Evolutionary conservation across 2,888 invertebrate species (phyloP).

Genomic region (Drosophila neotestacea): DNA sequence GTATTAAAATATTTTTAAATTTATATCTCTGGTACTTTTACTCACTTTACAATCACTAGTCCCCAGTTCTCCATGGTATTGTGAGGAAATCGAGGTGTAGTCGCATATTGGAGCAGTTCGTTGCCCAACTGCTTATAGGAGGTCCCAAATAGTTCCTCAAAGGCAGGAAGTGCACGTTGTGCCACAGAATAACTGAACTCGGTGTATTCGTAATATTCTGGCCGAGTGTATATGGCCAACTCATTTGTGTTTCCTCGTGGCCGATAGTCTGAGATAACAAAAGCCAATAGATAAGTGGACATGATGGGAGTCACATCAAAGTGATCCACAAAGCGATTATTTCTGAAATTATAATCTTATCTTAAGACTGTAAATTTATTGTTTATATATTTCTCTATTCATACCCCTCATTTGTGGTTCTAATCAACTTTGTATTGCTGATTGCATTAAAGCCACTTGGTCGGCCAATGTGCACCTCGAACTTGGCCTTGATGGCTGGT

Average conservation of each 20-base stretch:
- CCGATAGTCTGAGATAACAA: constrained; percentile 88
- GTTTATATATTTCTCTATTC: not conserved
- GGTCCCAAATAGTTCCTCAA: constrained; percentile 89
- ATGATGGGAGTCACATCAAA: constrained; percentile 87
- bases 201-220: constrained; percentile 88
- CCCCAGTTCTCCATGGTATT: constrained; percentile 97
- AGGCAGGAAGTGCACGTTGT: constrained; percentile 52
- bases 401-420: constrained; percentile 60
- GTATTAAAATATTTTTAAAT: not conserved
- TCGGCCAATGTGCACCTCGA: constrained; percentile 88
- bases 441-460: constrained; percentile 81
- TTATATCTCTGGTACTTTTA: constrained; percentile 57
- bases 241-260: constrained; percentile 54
- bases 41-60: constrained; percentile 91
- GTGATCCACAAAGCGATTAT: constrained; percentile 66
- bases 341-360: constrained; percentile 34
- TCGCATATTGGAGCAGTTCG: constrained; percentile 91
- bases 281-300: constrained; percentile 94
- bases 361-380: not conserved
- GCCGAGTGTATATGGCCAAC: constrained; percentile 88
- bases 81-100: constrained; percentile 91
- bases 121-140: constrained; percentile 87
- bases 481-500: constrained; percentile 89
- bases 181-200: constrained; percentile 87
- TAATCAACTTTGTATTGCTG: constrained; percentile 73